Evolutionary conservation across 2,888 invertebrate genomes (phyloP), one percentile per base, ranked within the genome.

Genomic region (Drosophila macrospina): DNA sequence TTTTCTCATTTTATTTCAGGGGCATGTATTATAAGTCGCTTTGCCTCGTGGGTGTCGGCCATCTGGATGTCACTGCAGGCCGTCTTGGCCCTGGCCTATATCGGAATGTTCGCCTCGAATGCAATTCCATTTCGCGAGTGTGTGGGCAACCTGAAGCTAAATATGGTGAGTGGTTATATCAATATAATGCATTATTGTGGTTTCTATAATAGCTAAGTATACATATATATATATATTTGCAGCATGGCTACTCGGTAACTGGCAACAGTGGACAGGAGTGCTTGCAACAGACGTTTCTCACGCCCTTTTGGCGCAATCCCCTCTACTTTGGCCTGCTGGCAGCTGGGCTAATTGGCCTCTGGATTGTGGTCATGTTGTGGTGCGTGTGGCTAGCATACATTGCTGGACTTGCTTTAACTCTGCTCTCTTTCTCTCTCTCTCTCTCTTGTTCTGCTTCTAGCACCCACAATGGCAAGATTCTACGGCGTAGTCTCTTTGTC

Each of bases 41-140:
- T 92, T 57, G 91, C 91, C 24, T 92, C 92, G 6, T 92, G 92
- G 92, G 73, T 92, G 20, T 90, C 91, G 30, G 89, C 92, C 34
- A 86, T 92, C 67, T 92, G 92, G 92, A 84, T 92, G 51, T 91
- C 92, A 15, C 68, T 92, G 52, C 92, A 92, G 74, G 92, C 91
- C 13, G 91, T 91, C 32, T 74, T 92, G 42, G 91, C 92, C 10
- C 64, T 92, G 60, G 91, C 90, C 16, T 92, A 92, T 64, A 90
- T 92, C 39, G 91, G 92, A 56, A 91, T 91, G 90, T 89, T 92
- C 60, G 84, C 90, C 44, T 89, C 90, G 55, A 91, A 91, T 62
- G 70, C 89, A 26, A 82, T 92, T 74, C 92, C 92, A 37, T 92
- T 92, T 78, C 89, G 84, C 55, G 91, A 92, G 62, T 92, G 92